phyloP scores from a whole-genome alignment of 2,888 invertebrate genomes.

The Cybosia mesomella region DNA sequence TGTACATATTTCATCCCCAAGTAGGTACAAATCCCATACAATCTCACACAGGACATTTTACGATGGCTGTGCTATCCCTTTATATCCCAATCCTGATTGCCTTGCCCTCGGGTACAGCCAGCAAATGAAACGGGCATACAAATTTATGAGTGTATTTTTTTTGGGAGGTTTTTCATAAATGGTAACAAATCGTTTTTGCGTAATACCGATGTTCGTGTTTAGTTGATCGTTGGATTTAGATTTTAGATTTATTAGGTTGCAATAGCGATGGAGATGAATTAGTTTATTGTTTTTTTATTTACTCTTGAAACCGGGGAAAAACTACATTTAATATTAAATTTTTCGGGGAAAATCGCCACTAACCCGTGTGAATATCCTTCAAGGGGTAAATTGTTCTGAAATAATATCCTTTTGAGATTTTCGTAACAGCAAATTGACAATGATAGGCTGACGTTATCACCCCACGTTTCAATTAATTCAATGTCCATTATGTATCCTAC shows the following conservation, averaged over 20 bases:
- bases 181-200: constrained; percentile 57
- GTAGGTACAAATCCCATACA: constrained; percentile 76
- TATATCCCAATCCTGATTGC: constrained; percentile 82
- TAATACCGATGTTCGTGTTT: constrained; percentile 40
- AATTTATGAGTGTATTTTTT: constrained; percentile 67
- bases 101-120: constrained; percentile 63
- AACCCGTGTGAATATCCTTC: too few species aligned
- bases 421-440: too few species aligned
- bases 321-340: too few species aligned
- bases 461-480: too few species aligned
- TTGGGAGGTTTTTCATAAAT: constrained; percentile 58
- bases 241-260: constrained; percentile 18
- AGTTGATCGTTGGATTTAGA: constrained; percentile 36
- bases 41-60: constrained; percentile 81
- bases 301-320: too few species aligned
- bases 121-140: constrained; percentile 66
- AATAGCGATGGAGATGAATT: constrained; percentile 2
- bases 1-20: constrained; percentile 52
- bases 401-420: too few species aligned
- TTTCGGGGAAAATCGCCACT: too few species aligned
- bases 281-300: not conserved
- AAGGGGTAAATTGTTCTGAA: too few species aligned
- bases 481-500: too few species aligned
- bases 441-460: too few species aligned
- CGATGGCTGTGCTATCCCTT: constrained; percentile 77